Base-by-base conservation (phyloP, 2,113 vertebrate genomes). In the Picathartes gymnocephalus region DNA sequence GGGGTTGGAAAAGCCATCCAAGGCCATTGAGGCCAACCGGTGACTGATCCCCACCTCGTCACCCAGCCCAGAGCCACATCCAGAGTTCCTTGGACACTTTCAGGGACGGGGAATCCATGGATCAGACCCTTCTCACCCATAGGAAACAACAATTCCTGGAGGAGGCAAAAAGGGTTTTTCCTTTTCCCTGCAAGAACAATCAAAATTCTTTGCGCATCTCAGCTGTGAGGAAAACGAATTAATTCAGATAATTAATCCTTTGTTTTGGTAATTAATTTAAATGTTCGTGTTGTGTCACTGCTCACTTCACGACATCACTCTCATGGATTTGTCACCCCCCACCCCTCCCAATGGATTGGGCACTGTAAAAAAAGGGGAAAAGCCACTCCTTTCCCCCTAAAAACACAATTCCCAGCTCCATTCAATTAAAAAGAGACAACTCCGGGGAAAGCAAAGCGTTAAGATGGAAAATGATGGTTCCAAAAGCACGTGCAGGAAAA, bases 341-440 rank as follows among this genome's bases (percentile, higher is more conserved):
- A 70, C 27, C 14, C 2, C 7, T 12, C 13, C 3, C 27, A 31
- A 7, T 9, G 24, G 16, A 60, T 13, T 47, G 2, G 1, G 8
- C 21, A n/a, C 6, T 2, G 13, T 33, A 4, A 86, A 81, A 73
- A 27, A 7, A 44, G 45, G 11, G 39, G 42, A 42, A 57, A 68
- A 15, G 7, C 23, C 8, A 33, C 13, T 39, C 25, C 25, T 69
- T 20, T 9, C 6, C 4, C 16, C 5, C 6, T 2, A 73, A 50
- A 54, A 15, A 1, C 30, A 58, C 25, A n/a, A 21, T 20, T 92
- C 45, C 7, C 33, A 30, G 24, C 30, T 68, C 22, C 18, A 5
- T 19, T 16, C 42, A 13, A 27, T n/a, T 4, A 21, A 66, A 76
- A 76, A 2, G 50, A 2, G 23, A 8, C 82, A 24, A 4, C 53